Evolutionary conservation across 2,888 invertebrate species (phyloP).

Genomic region (Acronicta leporina): DNA sequence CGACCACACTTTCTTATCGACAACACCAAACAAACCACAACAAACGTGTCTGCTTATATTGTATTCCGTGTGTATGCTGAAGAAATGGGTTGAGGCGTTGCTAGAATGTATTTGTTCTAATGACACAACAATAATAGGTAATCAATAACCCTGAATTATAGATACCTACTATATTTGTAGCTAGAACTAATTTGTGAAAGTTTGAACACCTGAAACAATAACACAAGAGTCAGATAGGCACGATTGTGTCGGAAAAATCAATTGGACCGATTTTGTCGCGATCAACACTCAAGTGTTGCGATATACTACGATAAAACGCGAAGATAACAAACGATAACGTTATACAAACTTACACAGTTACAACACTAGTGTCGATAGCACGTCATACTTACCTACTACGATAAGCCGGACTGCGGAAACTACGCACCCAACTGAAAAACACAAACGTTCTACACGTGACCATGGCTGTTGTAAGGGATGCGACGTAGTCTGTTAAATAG

Average conservation of each 20-base stretch:
- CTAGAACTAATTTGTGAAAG: constrained; percentile 48
- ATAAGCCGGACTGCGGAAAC: not conserved
- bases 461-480: too few species aligned
- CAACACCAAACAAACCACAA: too few species aligned
- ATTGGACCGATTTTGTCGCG: constrained; percentile 83
- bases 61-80: too few species aligned
- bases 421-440: not conserved
- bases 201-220: constrained; percentile 55
- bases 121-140: not conserved
- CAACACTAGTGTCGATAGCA: constrained; percentile 43
- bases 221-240: constrained; percentile 58
- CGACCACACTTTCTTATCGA: too few species aligned
- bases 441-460: too few species aligned
- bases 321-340: constrained; percentile 58
- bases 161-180: constrained; percentile 6
- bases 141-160: constrained; percentile 5
- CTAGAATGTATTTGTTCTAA: not conserved
- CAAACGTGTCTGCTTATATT: too few species aligned
- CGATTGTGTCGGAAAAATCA: constrained; percentile 80
- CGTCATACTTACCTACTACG: constrained; percentile 16
- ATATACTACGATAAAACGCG: constrained; percentile 66
- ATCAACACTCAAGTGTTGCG: constrained; percentile 72
- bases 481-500: too few species aligned
- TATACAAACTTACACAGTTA: constrained; percentile 54
- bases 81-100: not conserved